Base-by-base conservation (phyloP, 92 coral and sea anemone species). In the Plumapathes pennacea region DNA sequence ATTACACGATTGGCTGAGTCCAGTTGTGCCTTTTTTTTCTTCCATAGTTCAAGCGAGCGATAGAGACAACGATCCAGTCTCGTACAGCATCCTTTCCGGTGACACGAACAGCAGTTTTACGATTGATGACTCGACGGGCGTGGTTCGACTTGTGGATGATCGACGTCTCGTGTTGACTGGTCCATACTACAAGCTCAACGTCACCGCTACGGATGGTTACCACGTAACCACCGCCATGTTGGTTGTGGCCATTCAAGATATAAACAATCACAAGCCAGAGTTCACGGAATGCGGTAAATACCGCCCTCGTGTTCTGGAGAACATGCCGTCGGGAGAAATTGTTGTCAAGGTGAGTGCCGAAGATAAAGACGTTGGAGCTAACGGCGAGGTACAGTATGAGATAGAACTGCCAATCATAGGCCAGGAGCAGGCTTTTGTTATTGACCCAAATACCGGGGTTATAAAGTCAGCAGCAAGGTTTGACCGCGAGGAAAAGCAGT, bases 251-350 rank as follows among this genome's bases (percentile, higher is more conserved):
- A 62, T 94, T 19, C 83, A 72, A 47, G 99, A 94, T 60, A 69
- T 94, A 11, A 94, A 94, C 60, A 80, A 94, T 64, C 90, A 88
- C 71, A 82, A 84, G 24, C 99, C 99, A 2, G 88, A 84, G 40
- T 94, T 94, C 77, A 64, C 50, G 47, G 81, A 81, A 40, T 94
- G 99, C 60, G 37, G 32, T 37, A 68, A 62, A 18, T 94, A 94
- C 71, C 56, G 67, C 28, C 99, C 99, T 14, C 57, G 71, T 6
- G 80, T 94, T 14, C 54, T 69, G 12, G 99, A 94, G 32, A 67
- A 84, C 60, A 12, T 54, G 8, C 77, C 81, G 1, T 73, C 69
- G 0, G 79, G 90, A 11, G 81, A 90, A 4, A 38, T 73, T 8
- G 99, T 94, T 17, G 47, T 94, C 11, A 63, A 88, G 87, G 96